These are phyloP conservation scores for Lepilemur ruficaudatus DNA, from an alignment of 2,797 vertebrate genomes.

Conservation along the genomic window DNA sequence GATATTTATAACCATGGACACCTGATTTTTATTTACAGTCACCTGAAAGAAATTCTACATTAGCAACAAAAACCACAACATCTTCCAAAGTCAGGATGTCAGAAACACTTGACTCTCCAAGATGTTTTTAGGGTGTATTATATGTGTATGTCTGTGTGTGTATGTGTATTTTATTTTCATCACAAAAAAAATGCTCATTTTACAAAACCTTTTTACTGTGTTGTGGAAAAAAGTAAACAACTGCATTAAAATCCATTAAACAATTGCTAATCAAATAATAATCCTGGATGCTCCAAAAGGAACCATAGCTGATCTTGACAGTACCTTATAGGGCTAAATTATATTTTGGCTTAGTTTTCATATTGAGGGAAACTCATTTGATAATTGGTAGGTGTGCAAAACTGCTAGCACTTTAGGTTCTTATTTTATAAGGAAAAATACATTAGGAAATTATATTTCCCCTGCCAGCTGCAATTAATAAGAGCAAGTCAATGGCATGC, in stretches of 20 bases:
- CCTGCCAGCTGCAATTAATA: conserved; percentile 42
- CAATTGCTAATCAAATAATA: conserved; percentile 62
- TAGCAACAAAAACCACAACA: background rate
- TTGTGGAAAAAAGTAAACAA: background rate
- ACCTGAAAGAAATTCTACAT: conserved; percentile 38
- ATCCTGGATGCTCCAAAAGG: conserved; percentile 48
- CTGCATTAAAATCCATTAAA: conserved; percentile 35
- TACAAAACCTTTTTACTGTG: conserved; percentile 37
- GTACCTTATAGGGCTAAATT: conserved; percentile 43
- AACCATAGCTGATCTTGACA: conserved; percentile 27
- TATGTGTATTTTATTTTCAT: background rate
- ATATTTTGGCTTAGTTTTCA: conserved; percentile 61
- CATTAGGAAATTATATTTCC: conserved; percentile 49
- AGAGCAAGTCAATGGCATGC: background rate
- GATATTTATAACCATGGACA: conserved; percentile 66
- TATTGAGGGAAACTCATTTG: conserved; percentile 58
- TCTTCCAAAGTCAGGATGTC: conserved; percentile 30
- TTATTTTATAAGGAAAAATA: conserved; percentile 64
- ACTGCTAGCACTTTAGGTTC: conserved; percentile 46
- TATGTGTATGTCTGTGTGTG: background rate
- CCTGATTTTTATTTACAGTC: conserved; percentile 66
- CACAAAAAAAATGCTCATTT: conserved; percentile 23
- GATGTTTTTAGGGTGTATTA: background rate
- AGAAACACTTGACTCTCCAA: conserved; percentile 26
- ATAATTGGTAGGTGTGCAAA: conserved; percentile 73